Percentiles rank a stretch among this genome's conserved stretches.
These are phyloP conservation scores for Catocala sponsa DNA, from an alignment of 2,888 invertebrate genomes.

Conservation along the genomic window DNA sequence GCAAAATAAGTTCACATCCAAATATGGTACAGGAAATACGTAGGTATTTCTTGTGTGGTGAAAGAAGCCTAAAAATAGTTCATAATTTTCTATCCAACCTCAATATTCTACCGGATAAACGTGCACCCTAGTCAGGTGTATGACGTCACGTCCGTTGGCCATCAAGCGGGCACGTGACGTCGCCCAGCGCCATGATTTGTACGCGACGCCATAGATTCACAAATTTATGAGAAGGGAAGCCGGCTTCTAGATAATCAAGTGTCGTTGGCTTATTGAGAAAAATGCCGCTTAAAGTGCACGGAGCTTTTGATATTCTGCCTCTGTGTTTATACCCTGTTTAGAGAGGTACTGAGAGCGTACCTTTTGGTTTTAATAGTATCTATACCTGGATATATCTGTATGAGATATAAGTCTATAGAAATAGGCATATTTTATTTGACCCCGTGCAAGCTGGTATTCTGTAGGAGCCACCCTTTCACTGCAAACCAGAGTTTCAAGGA, in stretches of 20 bases:
- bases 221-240: conserved; percentile 32
- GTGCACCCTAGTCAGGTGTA: conserved; percentile 39
- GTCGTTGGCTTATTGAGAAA: conserved; percentile 24
- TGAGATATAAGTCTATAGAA: too few species aligned
- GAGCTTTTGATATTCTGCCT: background rate
- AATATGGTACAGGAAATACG: too few species aligned
- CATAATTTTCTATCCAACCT: conserved; percentile 8
- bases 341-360: background rate
- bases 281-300: conserved; percentile 1
- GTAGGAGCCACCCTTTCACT: too few species aligned
- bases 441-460: too few species aligned
- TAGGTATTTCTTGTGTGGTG: background rate
- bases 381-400: too few species aligned
- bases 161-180: conserved; percentile 52
- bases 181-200: conserved; percentile 40
- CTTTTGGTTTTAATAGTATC: too few species aligned
- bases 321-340: background rate
- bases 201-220: conserved; percentile 30
- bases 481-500: too few species aligned
- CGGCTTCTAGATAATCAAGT: conserved; percentile 17
- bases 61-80: background rate
- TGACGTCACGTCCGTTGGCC: conserved; percentile 50
- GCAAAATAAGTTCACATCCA: too few species aligned
- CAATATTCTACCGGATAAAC: conserved; percentile 11
- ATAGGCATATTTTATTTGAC: too few species aligned